Percentiles rank a stretch among this genome's conserved stretches.
phyloP scores from a whole-genome alignment of 2,888 invertebrate species.

The Ochropleura plecta region DNA sequence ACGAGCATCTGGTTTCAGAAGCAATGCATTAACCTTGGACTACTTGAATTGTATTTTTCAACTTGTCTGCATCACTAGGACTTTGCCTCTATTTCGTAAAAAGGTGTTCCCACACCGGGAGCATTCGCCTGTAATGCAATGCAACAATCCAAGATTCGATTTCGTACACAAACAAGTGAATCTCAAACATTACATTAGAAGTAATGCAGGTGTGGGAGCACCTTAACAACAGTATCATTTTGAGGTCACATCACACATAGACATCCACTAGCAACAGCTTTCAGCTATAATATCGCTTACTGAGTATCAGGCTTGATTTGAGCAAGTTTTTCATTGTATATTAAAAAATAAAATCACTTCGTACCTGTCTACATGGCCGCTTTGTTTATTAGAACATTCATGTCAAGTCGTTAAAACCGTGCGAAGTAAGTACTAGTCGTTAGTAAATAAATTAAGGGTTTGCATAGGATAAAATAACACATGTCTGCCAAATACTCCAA shows the following conservation, averaged over 20 bases:
- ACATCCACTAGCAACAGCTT: neutral
- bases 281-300: neutral
- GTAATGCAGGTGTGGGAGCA: no score
- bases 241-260: conserved; percentile 16
- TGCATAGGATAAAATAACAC: neutral
- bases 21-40: conserved; percentile 42
- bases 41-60: conserved; percentile 44
- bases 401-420: neutral
- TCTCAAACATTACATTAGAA: no score
- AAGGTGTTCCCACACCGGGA: no score
- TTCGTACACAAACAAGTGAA: no score
- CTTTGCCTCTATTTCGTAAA: conserved; percentile 3
- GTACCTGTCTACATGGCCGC: neutral
- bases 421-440: neutral
- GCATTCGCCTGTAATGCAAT: no score
- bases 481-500: neutral
- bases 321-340: neutral
- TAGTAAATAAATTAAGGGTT: neutral
- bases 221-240: conserved; percentile 5
- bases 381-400: neutral
- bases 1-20: conserved; percentile 40
- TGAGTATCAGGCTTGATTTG: neutral
- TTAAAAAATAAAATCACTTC: neutral
- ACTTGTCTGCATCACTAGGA: conserved; percentile 24
- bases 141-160: no score